These are phyloP conservation scores for Crocidura indochinensis DNA, from an alignment of 2,797 vertebrate species.

Conservation along the genomic window DNA sequence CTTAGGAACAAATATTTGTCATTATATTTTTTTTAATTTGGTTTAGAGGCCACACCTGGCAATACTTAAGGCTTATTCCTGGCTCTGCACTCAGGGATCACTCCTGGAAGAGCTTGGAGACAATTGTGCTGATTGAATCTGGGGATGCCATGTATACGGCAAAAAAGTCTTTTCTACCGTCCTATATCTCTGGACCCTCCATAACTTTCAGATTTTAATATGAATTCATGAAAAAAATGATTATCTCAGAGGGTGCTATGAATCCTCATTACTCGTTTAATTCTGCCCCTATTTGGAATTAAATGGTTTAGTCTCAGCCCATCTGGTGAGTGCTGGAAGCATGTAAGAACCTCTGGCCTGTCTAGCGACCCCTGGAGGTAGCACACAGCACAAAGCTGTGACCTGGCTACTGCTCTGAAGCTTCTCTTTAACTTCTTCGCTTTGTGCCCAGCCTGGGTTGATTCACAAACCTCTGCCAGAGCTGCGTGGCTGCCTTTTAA, in stretches of 20 bases:
- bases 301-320: neutral
- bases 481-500: conserved; percentile 65
- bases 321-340: neutral
- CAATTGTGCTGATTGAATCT: neutral
- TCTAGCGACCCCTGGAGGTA: neutral
- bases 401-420: too few relatives aligned
- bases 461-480: neutral
- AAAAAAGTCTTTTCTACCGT: neutral
- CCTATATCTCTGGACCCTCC: neutral
- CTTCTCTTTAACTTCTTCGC: neutral
- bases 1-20: neutral
- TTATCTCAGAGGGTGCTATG: neutral
- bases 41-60: too few relatives aligned
- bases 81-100: too few relatives aligned
- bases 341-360: neutral
- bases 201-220: conserved; percentile 52
- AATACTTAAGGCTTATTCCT: too few relatives aligned
- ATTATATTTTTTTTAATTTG: too few relatives aligned
- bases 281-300: conserved; percentile 31
- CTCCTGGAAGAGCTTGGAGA: too few relatives aligned
- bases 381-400: neutral
- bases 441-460: neutral
- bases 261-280: conserved; percentile 4
- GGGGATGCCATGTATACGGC: neutral
- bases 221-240: conserved; percentile 21